phyloP scores from a whole-genome alignment of 2,888 invertebrate genomes.

The Boloria euphrosyne region DNA sequence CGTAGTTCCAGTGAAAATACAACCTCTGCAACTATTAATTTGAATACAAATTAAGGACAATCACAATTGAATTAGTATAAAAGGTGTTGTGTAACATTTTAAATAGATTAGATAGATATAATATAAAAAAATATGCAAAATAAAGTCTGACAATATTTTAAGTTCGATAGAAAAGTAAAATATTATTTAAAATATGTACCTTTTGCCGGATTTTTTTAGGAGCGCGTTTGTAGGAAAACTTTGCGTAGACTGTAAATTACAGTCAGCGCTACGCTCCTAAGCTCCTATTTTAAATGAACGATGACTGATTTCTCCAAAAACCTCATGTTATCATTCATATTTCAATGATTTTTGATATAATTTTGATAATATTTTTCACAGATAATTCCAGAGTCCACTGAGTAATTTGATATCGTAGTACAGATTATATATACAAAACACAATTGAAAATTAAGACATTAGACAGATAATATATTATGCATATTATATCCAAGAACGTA shows the following conservation, averaged over 20 bases:
- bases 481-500: not conserved
- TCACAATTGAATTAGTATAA: slow-evolving; percentile 16
- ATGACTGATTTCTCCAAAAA: slow-evolving; percentile 48
- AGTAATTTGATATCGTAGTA: slow-evolving; percentile 36
- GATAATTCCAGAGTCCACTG: slow-evolving; percentile 54
- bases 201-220: slow-evolving; percentile 52
- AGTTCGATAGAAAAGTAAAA: not conserved
- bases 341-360: slow-evolving; percentile 67
- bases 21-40: slow-evolving; percentile 20
- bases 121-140: not conserved
- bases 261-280: slow-evolving; percentile 43
- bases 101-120: not conserved
- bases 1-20: slow-evolving; percentile 43
- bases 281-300: slow-evolving; percentile 51
- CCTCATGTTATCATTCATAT: slow-evolving; percentile 72
- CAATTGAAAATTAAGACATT: not conserved
- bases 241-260: slow-evolving; percentile 41
- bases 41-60: slow-evolving; percentile 28
- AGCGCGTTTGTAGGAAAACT: slow-evolving; percentile 44
- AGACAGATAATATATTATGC: not conserved
- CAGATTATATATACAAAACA: slow-evolving; percentile 6
- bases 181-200: slow-evolving; percentile 42
- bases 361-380: slow-evolving; percentile 56
- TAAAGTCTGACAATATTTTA: not conserved
- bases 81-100: slow-evolving; percentile 22